Conservation (phyloP, 2,797 vertebrate species). For the Coreius guichenoti region DNA sequence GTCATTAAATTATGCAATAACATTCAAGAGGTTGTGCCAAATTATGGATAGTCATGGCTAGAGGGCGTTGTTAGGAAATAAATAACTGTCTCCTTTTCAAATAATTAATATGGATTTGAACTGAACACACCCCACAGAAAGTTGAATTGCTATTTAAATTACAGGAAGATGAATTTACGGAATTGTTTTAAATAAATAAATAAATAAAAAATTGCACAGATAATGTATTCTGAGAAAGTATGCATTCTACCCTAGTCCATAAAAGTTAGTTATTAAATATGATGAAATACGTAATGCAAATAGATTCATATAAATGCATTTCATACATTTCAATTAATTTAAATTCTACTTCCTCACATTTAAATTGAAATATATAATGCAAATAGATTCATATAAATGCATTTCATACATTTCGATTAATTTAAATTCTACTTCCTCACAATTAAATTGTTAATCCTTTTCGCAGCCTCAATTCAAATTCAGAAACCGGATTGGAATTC, state of each 20-base stretch:
- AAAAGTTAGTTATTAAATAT: neutral
- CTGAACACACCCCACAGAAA: neutral
- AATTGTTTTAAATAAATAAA: neutral
- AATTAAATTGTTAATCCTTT: neutral
- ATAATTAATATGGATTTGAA: neutral
- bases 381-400: neutral
- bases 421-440: too few species aligned
- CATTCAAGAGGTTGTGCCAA: neutral
- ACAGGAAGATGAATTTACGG: neutral
- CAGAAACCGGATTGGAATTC: neutral
- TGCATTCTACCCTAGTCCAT: too few species aligned
- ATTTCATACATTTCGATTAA: neutral
- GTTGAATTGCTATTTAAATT: neutral
- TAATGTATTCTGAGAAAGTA: neutral
- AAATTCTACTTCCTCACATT: neutral
- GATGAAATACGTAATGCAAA: neutral
- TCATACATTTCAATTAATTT: neutral
- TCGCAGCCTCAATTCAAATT: neutral
- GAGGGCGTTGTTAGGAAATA: neutral
- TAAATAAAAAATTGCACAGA: neutral
- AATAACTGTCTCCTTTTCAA: neutral
- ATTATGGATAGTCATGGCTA: neutral
- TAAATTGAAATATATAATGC: too few species aligned
- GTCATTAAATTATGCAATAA: neutral
- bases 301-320: neutral